Evolutionary conservation across 35 echinoderm and acorn worm genomes (phyloP), one percentile per base, ranked within the genome.

Genomic region (Ophiothrix spiculata): DNA sequence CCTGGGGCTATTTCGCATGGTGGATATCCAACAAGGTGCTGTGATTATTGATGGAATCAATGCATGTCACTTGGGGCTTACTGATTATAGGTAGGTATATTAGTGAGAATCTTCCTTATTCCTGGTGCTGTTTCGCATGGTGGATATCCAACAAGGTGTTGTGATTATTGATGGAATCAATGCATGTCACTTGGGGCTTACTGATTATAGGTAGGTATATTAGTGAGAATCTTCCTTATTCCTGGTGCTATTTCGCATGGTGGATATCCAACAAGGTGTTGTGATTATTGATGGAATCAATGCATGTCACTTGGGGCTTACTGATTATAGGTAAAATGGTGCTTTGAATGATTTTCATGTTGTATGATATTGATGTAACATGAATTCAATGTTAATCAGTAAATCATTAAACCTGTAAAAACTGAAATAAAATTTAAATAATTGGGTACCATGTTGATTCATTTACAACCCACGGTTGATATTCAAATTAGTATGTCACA

Each of bases 1-100:
- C 39, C 88, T 89, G 69, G 89, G 86, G 15, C 86, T 99, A 0
- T 99, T 99, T 54, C 82, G 96, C 35, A 99, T 99, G 96, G 92
- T 94, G 63, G 75, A 91, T 38, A 87, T 92, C 16, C 96, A 94
- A 45, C n/a, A 79, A 33, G 96, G 96, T 25, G 56, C 21, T 31
- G 84, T 99, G 15, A 77, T 78, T 33, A 84, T 99, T 12, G 96
- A 99, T 87, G 96, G 89, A 69, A 87, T 94, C 0, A 80, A 99
- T 40, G 73, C 89, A 25, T 83, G 88, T 28, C 92, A 99, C 42
- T 38, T 99, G 38, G 83, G 85, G 36, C 37, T 99, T 25, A 56
- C 85, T 77, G 95, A 99, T 77, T 41, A 91, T 73, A 94, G 96
- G 96, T 93, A 78, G 88, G 38, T 39, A 33, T 13, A 39, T 75